Conservation (phyloP, 2,888 invertebrate genomes). For the Sinohyriopsis cumingii region DNA sequence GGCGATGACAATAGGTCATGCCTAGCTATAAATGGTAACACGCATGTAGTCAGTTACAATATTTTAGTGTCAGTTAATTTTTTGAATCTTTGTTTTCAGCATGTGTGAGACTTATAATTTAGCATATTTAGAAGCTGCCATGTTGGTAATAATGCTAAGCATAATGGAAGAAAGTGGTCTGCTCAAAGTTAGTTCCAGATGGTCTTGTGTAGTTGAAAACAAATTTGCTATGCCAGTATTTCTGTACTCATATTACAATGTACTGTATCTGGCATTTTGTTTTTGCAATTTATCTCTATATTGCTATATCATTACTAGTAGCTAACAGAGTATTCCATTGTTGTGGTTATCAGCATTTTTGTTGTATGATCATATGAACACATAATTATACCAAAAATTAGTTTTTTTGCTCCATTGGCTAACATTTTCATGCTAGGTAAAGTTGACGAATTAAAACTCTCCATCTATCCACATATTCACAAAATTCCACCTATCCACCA, state of each 20-base stretch:
- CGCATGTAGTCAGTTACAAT: constrained; percentile 1
- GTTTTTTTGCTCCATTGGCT: constrained; percentile 3
- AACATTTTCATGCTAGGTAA: too few species aligned
- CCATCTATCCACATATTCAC: too few species aligned
- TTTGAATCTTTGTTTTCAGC: constrained; percentile 80
- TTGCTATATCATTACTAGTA: too few species aligned
- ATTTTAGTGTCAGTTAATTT: constrained; percentile 79
- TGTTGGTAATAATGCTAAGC: too few species aligned
- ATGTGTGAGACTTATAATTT: constrained; percentile 77
- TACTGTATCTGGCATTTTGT: too few species aligned
- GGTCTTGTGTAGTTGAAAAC: too few species aligned
- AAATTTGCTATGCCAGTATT: too few species aligned
- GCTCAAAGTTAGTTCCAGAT: too few species aligned
- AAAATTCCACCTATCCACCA: background rate
- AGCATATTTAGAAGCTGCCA: constrained; percentile 52
- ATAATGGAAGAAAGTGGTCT: background rate
- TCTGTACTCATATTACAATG: too few species aligned
- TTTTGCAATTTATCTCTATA: too few species aligned
- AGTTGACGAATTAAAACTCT: too few species aligned
- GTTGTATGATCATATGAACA: background rate
- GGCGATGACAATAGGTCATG: constrained; percentile 76
- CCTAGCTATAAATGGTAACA: constrained; percentile 81
- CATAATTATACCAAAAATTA: constrained; percentile 22
- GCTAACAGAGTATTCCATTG: background rate
- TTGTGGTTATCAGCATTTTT: constrained; percentile 9